Conservation (phyloP, 2,797 vertebrate species). For the Botia kubotai region DNA sequence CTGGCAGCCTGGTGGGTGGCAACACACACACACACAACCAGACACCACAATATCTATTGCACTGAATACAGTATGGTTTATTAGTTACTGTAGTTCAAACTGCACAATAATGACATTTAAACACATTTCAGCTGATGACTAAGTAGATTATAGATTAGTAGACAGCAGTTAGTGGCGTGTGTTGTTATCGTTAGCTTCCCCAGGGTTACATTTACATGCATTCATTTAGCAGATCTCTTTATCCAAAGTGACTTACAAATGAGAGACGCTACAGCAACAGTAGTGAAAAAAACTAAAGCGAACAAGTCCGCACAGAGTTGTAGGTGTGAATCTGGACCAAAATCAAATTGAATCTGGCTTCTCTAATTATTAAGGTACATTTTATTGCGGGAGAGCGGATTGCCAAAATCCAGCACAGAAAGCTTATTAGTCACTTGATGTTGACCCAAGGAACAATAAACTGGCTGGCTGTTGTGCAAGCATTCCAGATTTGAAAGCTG, state of each 20-base stretch:
- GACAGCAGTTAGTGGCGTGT: neutral
- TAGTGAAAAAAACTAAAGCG: neutral
- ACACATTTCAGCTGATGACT: too few relatives aligned
- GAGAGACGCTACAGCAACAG: neutral
- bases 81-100: neutral
- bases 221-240: neutral
- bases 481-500: neutral
- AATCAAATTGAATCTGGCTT: neutral
- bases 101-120: neutral
- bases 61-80: neutral
- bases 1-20: slow-evolving; percentile 87
- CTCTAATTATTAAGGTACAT: neutral
- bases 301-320: neutral
- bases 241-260: neutral
- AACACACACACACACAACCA: slow-evolving; percentile 11
- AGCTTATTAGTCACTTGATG: neutral
- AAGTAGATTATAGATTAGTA: neutral
- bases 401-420: neutral
- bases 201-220: neutral
- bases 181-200: neutral
- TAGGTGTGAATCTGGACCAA: slow-evolving; percentile 6
- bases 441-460: neutral
- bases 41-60: neutral
- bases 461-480: neutral
- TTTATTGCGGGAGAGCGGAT: neutral